Percentiles rank a stretch among this genome's conserved stretches.
These are phyloP conservation scores for Malurus splendens DNA, from an alignment of 2,797 vertebrate species.

Conservation along the genomic window DNA sequence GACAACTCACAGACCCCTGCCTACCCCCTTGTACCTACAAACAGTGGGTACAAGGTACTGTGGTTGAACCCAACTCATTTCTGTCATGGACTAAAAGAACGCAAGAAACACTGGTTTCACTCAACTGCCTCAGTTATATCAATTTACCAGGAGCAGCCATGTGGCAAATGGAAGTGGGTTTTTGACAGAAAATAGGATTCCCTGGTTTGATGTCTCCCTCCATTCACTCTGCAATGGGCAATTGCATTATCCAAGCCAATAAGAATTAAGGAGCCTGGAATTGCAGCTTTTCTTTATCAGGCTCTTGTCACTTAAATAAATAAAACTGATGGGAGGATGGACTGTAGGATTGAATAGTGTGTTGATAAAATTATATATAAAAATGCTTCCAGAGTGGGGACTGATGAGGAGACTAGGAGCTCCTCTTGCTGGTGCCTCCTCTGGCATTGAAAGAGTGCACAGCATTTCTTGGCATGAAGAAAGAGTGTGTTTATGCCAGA, in stretches of 20 bases:
- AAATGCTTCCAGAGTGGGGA: neutral
- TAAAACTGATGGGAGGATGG: neutral
- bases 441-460: neutral
- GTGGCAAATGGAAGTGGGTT: fast-evolving
- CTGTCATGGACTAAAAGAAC: neutral
- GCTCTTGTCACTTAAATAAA: neutral
- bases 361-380: neutral
- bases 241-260: neutral
- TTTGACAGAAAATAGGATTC: neutral
- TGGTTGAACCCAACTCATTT: neutral
- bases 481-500: slow-evolving; percentile 1
- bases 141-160: neutral
- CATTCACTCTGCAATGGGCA: neutral
- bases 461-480: neutral
- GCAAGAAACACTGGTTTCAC: neutral
- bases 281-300: neutral
- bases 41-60: no score
- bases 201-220: neutral
- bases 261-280: neutral
- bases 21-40: neutral
- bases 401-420: neutral
- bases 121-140: neutral
- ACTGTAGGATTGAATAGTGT: neutral
- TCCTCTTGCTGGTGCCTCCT: neutral
- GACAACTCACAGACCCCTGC: neutral